A percentile compares a stretch with the other conserved stretches of the same genome.
Evolutionary conservation across 2,113 vertebrate genomes (phyloP).

Genomic region (Centropus unirufus): DNA sequence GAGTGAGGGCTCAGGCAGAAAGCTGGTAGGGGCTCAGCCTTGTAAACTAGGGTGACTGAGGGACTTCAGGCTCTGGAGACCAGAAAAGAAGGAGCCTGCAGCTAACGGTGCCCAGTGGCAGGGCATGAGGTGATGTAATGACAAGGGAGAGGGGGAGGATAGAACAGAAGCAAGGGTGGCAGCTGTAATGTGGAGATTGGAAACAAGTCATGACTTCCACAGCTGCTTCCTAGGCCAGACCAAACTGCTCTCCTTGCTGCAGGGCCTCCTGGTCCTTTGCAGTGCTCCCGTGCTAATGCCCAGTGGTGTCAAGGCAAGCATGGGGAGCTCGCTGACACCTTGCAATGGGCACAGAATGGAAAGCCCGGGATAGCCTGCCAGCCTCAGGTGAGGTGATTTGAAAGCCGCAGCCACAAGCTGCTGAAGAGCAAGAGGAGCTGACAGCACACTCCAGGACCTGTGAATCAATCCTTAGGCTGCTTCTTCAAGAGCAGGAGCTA

Average conservation of each 20-base stretch:
- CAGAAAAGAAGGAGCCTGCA: neutral
- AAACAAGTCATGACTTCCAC: neutral
- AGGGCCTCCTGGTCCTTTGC: neutral
- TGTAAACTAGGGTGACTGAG: rapidly evolving
- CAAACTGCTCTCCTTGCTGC: neutral
- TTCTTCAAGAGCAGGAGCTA: neutral
- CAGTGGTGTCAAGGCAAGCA: neutral
- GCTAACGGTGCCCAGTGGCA: neutral
- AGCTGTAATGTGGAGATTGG: neutral
- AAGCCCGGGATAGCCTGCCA: neutral
- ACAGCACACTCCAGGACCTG: neutral
- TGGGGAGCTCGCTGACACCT: neutral
- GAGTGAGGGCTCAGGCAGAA: neutral
- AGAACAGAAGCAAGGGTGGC: neutral
- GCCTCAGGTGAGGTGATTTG: neutral
- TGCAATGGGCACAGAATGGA: neutral
- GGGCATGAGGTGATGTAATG: neutral
- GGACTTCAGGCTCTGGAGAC: neutral
- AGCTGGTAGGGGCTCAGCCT: neutral
- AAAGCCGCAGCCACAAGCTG: neutral
- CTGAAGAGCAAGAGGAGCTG: neutral
- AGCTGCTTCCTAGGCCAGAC: neutral
- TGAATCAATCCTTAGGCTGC: neutral
- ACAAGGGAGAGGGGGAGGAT: neutral
- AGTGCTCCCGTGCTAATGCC: neutral